These are phyloP conservation scores for Tenthredo mesomela DNA, from an alignment of 2,888 invertebrate genomes.

Conservation along the genomic window DNA sequence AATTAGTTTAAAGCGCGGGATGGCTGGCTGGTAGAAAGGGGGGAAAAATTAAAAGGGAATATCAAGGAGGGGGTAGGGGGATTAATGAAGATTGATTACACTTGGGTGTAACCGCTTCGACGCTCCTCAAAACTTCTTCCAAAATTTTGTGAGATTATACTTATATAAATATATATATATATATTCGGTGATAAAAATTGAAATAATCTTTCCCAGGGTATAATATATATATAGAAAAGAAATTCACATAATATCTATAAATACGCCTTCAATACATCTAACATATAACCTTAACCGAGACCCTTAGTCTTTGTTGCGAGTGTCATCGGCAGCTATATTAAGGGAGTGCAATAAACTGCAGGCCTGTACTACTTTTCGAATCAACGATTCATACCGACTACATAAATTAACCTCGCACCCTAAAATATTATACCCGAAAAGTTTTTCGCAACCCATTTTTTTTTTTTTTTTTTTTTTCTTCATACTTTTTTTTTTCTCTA, in stretches of 20 bases:
- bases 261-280: neutral
- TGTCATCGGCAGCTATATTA: constrained; percentile 37
- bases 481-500: neutral
- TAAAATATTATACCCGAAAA: neutral
- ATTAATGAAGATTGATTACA: constrained; percentile 49
- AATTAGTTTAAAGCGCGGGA: constrained; percentile 38
- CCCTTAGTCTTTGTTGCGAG: constrained; percentile 36
- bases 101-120: constrained; percentile 30
- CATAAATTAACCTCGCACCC: constrained; percentile 30
- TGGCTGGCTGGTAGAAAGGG: neutral
- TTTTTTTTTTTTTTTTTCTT: neutral
- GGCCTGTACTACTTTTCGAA: constrained; percentile 21
- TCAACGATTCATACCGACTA: constrained; percentile 33
- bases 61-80: constrained; percentile 11
- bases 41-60: constrained; percentile 10
- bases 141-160: neutral
- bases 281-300: constrained; percentile 1
- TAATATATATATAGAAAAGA: neutral
- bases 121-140: neutral
- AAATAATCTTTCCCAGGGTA: neutral
- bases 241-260: neutral
- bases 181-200: neutral
- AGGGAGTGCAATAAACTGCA: constrained; percentile 40
- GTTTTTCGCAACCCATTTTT: neutral
- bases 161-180: constrained; percentile 12